Evolutionary conservation across 1,140 invertebrate genomes (phyloP), one percentile per base, ranked within the genome.

Genomic region (Camponotus floridanus): DNA sequence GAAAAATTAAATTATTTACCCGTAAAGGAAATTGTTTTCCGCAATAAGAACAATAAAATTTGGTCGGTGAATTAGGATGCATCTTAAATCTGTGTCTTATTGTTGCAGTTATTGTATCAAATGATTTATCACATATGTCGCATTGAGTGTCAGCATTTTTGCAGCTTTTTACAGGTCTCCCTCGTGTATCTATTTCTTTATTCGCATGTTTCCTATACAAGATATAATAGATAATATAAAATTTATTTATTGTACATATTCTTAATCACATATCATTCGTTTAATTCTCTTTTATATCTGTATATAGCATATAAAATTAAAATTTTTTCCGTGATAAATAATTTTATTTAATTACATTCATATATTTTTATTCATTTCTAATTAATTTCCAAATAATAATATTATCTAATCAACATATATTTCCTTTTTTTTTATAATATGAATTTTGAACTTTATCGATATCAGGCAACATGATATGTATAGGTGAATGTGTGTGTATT

Each of bases 11-110:
- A 18, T 31, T 18, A n/a, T 59, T 85, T 90, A 97, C 96, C 95
- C 97, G 97, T 88, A 97, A 93, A 45, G 97, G 96, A 93, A 97
- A 97, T 74, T 97, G 96, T 95, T 96, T 97, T 6, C 97, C 97
- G 93, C 97, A 97, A 93, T 96, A 96, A 11, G 95, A 94, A 78
- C 97, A 97, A 92, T 96, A 97, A 93, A 96, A 96, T 92, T 97
- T 97, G 2, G 95, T 93, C 33, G 95, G 95, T 83, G 96, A 96
- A 78, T 96, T 95, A 15, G 96, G 96, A 92, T 97, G 97, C 64
- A 96, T 94, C 91, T 96, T 96, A 91, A 96, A 97, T 92, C 97
- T 96, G 92, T 97, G 97, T 85, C 96, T 96, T 84, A 97, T 97
- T 1, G 97, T 96, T 81, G 95, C 95, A 0, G 96, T 96, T 74